Percentiles rank a stretch among this genome's conserved stretches.
Conservation (phyloP, 2,888 invertebrate genomes). For the Osedax frankpressi region DNA sequence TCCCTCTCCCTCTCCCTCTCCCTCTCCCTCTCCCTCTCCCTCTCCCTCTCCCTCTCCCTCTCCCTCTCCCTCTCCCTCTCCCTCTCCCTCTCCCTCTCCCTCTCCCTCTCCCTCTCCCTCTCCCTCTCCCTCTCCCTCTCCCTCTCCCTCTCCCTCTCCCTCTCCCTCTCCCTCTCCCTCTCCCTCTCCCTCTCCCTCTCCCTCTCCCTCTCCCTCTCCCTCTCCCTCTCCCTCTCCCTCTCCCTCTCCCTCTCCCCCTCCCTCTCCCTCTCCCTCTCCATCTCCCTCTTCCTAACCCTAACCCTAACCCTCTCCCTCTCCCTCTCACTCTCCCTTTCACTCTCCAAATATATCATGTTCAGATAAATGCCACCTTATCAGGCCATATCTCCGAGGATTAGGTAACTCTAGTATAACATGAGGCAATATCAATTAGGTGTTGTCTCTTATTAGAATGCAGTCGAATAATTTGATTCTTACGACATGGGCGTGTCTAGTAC, state of each 20-base stretch:
- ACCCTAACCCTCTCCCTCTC: background rate
- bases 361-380: no score
- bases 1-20: constrained; percentile 4
- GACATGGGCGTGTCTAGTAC: no score
- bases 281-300: background rate
- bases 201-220: background rate
- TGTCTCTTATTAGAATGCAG: no score
- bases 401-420: no score
- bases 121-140: background rate
- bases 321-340: background rate
- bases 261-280: no score
- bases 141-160: background rate
- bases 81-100: background rate
- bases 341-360: no score
- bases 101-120: background rate
- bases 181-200: background rate
- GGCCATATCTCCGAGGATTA: no score
- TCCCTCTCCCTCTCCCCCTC: background rate
- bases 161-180: background rate
- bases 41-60: background rate
- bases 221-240: background rate
- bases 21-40: background rate
- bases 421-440: no score
- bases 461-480: no score
- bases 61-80: background rate